Evolutionary conservation across 2,888 invertebrate genomes (phyloP).

Genomic region (Ametastegia equiseti): DNA sequence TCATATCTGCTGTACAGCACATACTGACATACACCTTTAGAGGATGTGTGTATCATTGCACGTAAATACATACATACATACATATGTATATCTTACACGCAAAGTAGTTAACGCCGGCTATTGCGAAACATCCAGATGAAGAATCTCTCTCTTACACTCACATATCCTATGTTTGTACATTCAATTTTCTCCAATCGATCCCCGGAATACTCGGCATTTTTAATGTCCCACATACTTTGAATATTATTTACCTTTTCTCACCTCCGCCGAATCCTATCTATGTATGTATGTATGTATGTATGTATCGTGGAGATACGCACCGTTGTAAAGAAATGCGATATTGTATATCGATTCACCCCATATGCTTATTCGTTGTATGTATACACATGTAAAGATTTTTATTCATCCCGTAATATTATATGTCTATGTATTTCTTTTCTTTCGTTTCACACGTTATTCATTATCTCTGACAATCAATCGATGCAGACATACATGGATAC

Average conservation of each 20-base stretch:
- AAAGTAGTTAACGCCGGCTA: constrained; percentile 37
- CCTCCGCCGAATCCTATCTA: too few species aligned
- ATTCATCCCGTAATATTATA: neutral
- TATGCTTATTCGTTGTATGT: neutral
- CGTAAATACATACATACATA: constrained; percentile 10
- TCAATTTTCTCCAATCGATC: constrained; percentile 20
- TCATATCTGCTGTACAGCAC: too few species aligned
- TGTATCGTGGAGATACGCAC: neutral
- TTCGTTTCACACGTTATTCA: neutral
- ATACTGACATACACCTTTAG: neutral
- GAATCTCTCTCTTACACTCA: neutral
- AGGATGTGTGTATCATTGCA: constrained; percentile 5
- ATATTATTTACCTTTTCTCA: neutral
- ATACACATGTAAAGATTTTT: neutral
- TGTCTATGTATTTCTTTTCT: neutral
- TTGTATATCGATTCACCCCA: constrained; percentile 1
- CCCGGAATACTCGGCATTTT: neutral
- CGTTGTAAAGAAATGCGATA: constrained; percentile 4
- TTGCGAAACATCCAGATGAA: neutral
- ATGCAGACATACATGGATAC: too few species aligned
- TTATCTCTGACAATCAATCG: neutral
- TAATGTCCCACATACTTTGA: neutral
- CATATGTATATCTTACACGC: constrained; percentile 33
- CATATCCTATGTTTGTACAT: neutral
- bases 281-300: neutral